Conservation (phyloP, 2,888 invertebrate genomes). For the Biston betularia region DNA sequence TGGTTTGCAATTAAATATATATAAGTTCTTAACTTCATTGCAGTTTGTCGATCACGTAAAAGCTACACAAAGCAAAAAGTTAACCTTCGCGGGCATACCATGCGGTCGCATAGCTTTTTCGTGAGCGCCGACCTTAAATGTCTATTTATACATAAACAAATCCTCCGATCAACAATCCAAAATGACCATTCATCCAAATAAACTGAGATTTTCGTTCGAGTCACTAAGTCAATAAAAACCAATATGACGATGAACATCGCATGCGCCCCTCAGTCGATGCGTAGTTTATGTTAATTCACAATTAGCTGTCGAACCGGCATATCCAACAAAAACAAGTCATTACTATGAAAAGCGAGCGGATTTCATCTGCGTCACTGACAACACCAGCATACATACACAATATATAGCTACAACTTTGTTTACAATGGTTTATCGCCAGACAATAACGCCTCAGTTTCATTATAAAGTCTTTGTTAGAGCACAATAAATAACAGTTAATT, state of each 20-base stretch:
- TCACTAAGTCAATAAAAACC: too few relatives aligned
- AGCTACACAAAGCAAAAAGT: too few relatives aligned
- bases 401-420: conserved; percentile 21
- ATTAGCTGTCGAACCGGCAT: conserved; percentile 1
- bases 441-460: conserved; percentile 16
- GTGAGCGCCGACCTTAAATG: too few relatives aligned
- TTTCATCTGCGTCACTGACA: conserved; percentile 19
- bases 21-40: too few relatives aligned
- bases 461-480: conserved; percentile 13
- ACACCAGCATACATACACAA: conserved; percentile 1
- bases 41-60: too few relatives aligned
- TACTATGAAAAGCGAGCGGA: conserved; percentile 8
- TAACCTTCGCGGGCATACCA: too few relatives aligned
- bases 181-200: too few relatives aligned
- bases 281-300: conserved; percentile 15
- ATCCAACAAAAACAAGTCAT: conserved; percentile 22
- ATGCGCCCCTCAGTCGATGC: background rate
- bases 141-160: too few relatives aligned
- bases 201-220: too few relatives aligned
- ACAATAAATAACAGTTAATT: conserved; percentile 10
- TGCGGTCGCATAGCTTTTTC: too few relatives aligned
- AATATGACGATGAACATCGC: background rate
- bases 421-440: conserved; percentile 20
- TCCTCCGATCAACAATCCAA: too few relatives aligned
- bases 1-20: too few relatives aligned